Evolutionary conservation across 2,797 vertebrate genomes (phyloP), one percentile per base, ranked within the genome.

Genomic region (Pseudochaenichthys georgianus): DNA sequence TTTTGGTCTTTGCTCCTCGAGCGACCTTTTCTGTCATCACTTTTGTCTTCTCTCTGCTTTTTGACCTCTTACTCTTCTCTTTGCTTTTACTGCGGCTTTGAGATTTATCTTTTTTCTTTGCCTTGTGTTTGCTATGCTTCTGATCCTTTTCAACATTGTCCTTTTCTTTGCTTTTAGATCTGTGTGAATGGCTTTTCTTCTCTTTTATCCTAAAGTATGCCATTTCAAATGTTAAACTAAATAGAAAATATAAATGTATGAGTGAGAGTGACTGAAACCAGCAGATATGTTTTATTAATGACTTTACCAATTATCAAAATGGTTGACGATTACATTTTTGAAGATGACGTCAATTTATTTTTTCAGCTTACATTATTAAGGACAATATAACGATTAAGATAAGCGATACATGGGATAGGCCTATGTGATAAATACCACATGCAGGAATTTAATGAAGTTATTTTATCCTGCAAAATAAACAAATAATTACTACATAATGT

Each of bases 251-350:
- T 19, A 28, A 43, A 28, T 5, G 7, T 31, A n/a, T 50, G 2
- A 72, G 7, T n/a, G 13, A n/a, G 2, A 72, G 7, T n/a, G 13
- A n/a, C 5, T 41, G 41, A 10, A 41, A 52, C 2, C 3, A 43
- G 19, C 4, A 47, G 6, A 41, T 9, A 2, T 34, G 19, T 16
- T 7, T 1, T 0, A 45, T 1, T 0, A 45, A 45, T 0, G 21
- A 61, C 21, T 16, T 55, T 9, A 53, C 16, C 7, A 50, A 23
- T 43, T 2, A 42, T 10, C 3, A 23, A 42, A 47, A 13, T 13
- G 51, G 3, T 50, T 31, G 8, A 9, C 0, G 0, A 15, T 17
- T 47, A 23, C 42, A 46, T 51, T 47, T 38, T 53, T 9, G 4
- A 15, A 16, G 10, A 28, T 28, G 28, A 1, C 43, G 10, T 64